Conservation (phyloP, 1,140 invertebrate genomes). For the Cotesia typhae region DNA sequence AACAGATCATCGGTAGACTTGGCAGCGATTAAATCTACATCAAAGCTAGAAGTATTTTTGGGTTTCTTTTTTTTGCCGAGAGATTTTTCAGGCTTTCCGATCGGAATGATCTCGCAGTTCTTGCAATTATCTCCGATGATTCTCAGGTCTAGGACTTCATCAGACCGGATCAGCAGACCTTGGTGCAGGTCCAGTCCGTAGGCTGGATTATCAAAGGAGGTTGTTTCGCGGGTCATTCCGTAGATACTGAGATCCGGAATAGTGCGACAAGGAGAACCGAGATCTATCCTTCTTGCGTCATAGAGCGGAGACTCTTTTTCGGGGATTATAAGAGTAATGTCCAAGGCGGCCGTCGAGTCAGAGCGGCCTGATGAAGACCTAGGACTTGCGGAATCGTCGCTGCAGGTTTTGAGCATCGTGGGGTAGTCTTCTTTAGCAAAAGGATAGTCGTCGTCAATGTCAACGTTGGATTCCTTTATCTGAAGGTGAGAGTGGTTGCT, state of each 20-base stretch:
- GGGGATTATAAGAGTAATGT: conserved; percentile 51
- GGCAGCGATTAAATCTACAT: conserved; percentile 55
- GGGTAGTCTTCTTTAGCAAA: conserved; percentile 65
- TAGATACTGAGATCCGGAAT: conserved; percentile 46
- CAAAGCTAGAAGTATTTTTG: conserved; percentile 36
- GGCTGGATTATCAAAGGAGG: conserved; percentile 62
- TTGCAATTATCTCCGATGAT: conserved; percentile 51
- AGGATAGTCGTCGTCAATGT: conserved; percentile 61
- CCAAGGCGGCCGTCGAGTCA: conserved; percentile 59
- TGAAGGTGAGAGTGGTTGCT: conserved; percentile 7
- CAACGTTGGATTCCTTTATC: conserved; percentile 53
- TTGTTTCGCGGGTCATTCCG: conserved; percentile 48
- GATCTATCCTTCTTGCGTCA: conserved; percentile 56
- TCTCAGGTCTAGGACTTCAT: conserved; percentile 55
- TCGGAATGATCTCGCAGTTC: background rate
- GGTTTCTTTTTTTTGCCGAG: conserved; percentile 19
- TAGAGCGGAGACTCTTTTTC: conserved; percentile 53
- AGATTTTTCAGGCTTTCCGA: conserved; percentile 39
- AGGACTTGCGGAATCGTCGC: conserved; percentile 62
- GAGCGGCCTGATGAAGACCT: conserved; percentile 61
- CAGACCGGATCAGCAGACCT: conserved; percentile 52
- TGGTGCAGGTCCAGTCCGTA: conserved; percentile 59
- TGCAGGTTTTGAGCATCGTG: conserved; percentile 62
- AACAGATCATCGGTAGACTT: conserved; percentile 67
- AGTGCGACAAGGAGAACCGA: conserved; percentile 56